phyloP scores from a whole-genome alignment of 2,888 invertebrate genomes.

The Actias luna region DNA sequence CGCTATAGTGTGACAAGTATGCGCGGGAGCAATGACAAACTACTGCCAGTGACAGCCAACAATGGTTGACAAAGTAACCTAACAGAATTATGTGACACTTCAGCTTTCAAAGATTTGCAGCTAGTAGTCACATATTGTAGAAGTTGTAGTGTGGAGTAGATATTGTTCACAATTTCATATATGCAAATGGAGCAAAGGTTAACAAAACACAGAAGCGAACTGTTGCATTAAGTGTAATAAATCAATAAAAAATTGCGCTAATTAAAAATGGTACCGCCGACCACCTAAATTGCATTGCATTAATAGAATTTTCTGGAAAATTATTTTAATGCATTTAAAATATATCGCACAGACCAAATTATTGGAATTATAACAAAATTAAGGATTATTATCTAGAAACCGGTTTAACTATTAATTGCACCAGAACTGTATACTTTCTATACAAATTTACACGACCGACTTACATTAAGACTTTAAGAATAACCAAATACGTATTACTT shows the following conservation, averaged over 20 bases:
- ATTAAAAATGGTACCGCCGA: too few species aligned
- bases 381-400: background rate
- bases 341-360: background rate
- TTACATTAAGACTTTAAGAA: background rate
- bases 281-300: too few species aligned
- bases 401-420: background rate
- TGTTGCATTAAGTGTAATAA: too few species aligned
- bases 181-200: background rate
- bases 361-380: background rate
- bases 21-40: constrained; percentile 50
- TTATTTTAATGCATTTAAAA: too few species aligned
- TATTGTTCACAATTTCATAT: background rate
- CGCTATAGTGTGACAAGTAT: constrained; percentile 41
- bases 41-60: constrained; percentile 45
- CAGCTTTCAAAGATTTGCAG: background rate
- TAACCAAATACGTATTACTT: background rate
- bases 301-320: too few species aligned
- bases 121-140: background rate
- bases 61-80: constrained; percentile 39
- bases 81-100: constrained; percentile 28
- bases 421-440: background rate
- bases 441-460: background rate
- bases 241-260: too few species aligned
- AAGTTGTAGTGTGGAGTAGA: background rate
- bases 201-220: background rate